phyloP scores from a whole-genome alignment of 2,113 vertebrate species.

The pig (Sus scrofa) region T2T-Sscrofa CM000830.6:63073001-63073500 shows the following conservation, averaged over 20 bases:
- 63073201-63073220: neutral
- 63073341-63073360: neutral
- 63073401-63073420: neutral
- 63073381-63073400: neutral
- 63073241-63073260: neutral
- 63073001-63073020: too few species aligned
- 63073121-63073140: too few species aligned
- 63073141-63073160: too few species aligned
- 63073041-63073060: too few species aligned
- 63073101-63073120: too few species aligned
- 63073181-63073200: neutral
- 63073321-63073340: neutral
- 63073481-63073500: neutral
- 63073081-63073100: too few species aligned
- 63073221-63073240: neutral
- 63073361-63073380: neutral
- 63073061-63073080: too few species aligned
- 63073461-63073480: conserved; percentile 36
- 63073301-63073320: neutral
- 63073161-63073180: too few species aligned
- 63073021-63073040: too few species aligned
- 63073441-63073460: neutral
- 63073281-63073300: neutral
- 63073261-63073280: neutral
- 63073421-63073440: neutral